Base-by-base conservation (phyloP, 2,113 vertebrate species). In the Takifugu bimaculatus region DNA sequence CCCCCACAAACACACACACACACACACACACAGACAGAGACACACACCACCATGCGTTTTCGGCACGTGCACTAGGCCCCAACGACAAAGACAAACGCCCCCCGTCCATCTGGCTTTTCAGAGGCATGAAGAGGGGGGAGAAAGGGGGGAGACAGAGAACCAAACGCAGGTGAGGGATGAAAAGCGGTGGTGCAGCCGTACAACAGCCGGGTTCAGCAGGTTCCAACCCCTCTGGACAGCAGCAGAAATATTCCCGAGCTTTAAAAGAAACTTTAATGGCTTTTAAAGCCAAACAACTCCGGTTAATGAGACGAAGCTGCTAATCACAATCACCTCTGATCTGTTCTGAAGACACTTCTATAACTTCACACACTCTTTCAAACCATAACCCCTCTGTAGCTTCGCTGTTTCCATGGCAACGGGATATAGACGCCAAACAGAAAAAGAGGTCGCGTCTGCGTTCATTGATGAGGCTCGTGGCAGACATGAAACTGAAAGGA, bases 41-140 rank as follows among this genome's bases (percentile, higher is more conserved):
- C 20, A 20, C 20, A 20, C 20, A 20, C 20, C 20, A 20, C 20
- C 29, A 11, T 39, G 81, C 85, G 85, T 89, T 83, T 82, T 80
- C 82, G 88, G 87, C 90, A 91, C 90, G 90, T 90, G 89, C 84
- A 82, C 70, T 56, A 58, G 77, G 72, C 83, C 85, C 49, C 54
- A 0, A 65, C 73, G 82, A 87, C 74, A 87, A 88, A 87, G 14
- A 29, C 53, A 85, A 77, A 57, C 32, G 76, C 64, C 73, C 58
- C 54, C 4, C 62, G 80, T 80, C 86, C 88, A 88, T 91, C 89
- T 90, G 87, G 85, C 82, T 84, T 77, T 74, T 74, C 55, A 57
- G 54, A 64, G 73, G 29, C 48, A 9, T 56, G 27, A 57, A 56
- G 54, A 67, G 57, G 64, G 12, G 52, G 54, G 45, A 26, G 69